A percentile compares a stretch with the other conserved stretches of the same genome.
Evolutionary conservation across 1,140 invertebrate species (phyloP).

Genomic region (Drosophila tsacasi): DNA sequence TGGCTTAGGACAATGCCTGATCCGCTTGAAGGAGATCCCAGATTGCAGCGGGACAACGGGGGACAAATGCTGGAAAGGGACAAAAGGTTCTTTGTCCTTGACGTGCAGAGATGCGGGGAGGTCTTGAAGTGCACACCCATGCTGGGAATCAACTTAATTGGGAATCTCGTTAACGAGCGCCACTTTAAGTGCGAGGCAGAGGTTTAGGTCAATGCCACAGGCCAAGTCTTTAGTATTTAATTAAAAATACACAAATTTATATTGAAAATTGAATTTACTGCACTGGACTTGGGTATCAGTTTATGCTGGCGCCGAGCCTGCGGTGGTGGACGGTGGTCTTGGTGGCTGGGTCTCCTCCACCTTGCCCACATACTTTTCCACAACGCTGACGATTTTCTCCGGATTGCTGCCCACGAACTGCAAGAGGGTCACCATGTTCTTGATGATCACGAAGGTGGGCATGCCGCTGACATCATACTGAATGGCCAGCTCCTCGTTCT

Average conservation of each 20-base stretch:
- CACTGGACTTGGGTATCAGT: background rate
- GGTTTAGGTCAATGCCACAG: conserved; percentile 5
- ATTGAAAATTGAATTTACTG: background rate
- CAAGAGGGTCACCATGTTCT: conserved; percentile 90
- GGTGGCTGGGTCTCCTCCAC: conserved; percentile 14
- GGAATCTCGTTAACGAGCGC: conserved; percentile 20
- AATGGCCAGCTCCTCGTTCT: conserved; percentile 92
- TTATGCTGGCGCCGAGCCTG: background rate
- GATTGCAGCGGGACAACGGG: conserved; percentile 15
- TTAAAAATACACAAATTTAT: conserved; percentile 2
- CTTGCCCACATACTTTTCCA: conserved; percentile 86
- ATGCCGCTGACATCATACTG: conserved; percentile 94
- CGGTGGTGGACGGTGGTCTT: background rate
- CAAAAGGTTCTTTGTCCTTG: conserved; percentile 41
- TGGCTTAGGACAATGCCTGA: conserved; percentile 38
- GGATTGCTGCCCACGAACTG: conserved; percentile 92
- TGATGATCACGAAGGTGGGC: conserved; percentile 97
- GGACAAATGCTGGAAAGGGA: conserved; percentile 6
- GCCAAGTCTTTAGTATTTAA: conserved; percentile 1
- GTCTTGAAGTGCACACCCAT: conserved; percentile 16
- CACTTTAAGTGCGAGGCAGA: conserved; percentile 15
- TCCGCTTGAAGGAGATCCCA: conserved; percentile 23
- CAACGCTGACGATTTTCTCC: conserved; percentile 86
- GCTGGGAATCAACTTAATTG: conserved; percentile 35
- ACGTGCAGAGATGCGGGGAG: background rate